phyloP scores from a whole-genome alignment of 1,140 invertebrate genomes.

The Drosophila mayri region DNA sequence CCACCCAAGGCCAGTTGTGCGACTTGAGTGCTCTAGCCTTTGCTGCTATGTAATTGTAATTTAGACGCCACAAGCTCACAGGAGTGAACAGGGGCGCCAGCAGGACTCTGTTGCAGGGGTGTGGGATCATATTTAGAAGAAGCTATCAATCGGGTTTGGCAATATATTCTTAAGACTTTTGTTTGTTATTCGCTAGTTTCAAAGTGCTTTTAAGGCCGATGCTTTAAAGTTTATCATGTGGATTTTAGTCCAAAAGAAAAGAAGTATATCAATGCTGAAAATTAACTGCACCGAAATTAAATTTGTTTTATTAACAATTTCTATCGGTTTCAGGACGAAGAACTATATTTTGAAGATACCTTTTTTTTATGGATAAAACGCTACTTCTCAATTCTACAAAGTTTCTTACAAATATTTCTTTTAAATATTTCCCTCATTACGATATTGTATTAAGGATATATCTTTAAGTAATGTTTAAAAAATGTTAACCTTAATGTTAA shows the following conservation, averaged over 20 bases:
- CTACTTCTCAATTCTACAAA: too few species aligned
- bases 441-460: not conserved
- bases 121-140: not conserved
- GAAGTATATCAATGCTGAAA: too few species aligned
- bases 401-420: not conserved
- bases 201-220: not conserved
- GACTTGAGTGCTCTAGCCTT: constrained; percentile 47
- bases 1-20: constrained; percentile 52
- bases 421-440: not conserved
- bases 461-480: too few species aligned
- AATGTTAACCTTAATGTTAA: not conserved
- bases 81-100: constrained; percentile 5
- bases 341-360: not conserved
- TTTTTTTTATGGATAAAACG: not conserved
- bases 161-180: not conserved
- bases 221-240: too few species aligned
- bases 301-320: too few species aligned
- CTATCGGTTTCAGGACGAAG: too few species aligned
- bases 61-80: constrained; percentile 57
- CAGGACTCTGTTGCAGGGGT: not conserved
- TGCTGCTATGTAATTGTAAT: constrained; percentile 71
- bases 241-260: too few species aligned
- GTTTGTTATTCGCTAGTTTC: not conserved
- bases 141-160: not conserved
- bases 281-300: too few species aligned